Conservation (phyloP, 53 echinoderm and acorn worm species). For the Pentamera pediparva region DNA sequence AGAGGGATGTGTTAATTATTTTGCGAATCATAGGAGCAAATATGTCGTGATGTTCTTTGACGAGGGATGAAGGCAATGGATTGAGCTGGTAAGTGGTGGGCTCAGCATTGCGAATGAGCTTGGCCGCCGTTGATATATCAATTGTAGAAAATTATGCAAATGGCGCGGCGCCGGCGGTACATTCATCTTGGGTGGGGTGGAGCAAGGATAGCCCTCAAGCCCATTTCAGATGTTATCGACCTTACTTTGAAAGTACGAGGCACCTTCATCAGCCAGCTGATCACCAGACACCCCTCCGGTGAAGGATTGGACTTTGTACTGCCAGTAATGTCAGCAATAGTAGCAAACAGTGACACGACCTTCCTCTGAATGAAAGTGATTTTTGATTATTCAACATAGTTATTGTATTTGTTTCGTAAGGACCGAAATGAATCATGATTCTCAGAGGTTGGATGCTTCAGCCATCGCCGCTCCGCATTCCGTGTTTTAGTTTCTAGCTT, state of each 20-base stretch:
- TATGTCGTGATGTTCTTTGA: constrained; percentile 13
- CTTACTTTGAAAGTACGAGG: constrained; percentile 9
- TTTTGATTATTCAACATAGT: neutral
- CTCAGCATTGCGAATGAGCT: constrained; percentile 8
- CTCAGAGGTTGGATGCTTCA: constrained; percentile 17
- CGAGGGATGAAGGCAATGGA: constrained; percentile 6
- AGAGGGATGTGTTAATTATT: too few species aligned
- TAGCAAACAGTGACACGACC: constrained; percentile 9
- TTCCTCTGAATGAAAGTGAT: neutral
- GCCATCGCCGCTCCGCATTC: constrained; percentile 7
- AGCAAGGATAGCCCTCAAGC: neutral
- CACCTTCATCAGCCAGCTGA: constrained; percentile 4
- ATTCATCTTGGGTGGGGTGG: neutral
- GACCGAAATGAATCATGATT: neutral
- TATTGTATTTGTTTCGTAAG: constrained; percentile 2
- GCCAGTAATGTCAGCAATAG: neutral
- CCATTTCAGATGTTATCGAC: neutral
- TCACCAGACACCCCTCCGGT: constrained; percentile 5
- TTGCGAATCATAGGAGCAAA: constrained; percentile 16
- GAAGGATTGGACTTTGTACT: neutral
- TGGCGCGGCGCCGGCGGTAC: too few species aligned
- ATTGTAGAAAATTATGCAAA: neutral
- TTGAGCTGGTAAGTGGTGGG: constrained; percentile 5
- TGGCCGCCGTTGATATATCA: neutral
- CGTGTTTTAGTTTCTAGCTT: constrained; percentile 2